Percentiles rank a stretch among this genome's conserved stretches.
These are phyloP conservation scores for Dromococcyx pavoninus DNA, from an alignment of 2,797 vertebrate species.

Conservation along the genomic window DNA sequence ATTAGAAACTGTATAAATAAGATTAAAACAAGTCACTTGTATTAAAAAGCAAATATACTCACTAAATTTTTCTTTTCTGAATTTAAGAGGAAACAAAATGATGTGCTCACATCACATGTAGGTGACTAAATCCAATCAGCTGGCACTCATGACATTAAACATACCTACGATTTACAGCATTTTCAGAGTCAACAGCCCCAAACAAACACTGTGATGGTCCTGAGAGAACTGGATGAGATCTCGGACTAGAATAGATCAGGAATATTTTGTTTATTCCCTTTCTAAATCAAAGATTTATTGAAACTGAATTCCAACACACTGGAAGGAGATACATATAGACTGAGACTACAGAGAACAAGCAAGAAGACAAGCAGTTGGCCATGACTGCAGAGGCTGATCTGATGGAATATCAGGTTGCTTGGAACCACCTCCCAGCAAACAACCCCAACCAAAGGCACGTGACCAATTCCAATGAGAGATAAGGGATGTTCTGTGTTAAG, in stretches of 20 bases:
- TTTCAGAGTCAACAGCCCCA: neutral
- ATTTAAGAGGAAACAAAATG: neutral
- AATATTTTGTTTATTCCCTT: neutral
- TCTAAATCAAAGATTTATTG: neutral
- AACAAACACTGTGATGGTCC: neutral
- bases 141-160: neutral
- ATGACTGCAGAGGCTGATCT: neutral
- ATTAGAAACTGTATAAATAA: neutral
- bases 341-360: neutral
- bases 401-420: neutral
- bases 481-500: neutral
- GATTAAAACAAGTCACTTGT: neutral
- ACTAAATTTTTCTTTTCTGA: neutral
- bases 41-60: neutral
- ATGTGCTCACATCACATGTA: neutral
- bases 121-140: neutral
- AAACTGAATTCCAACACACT: neutral
- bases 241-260: neutral
- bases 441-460: accelerated
- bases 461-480: neutral
- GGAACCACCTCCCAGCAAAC: neutral
- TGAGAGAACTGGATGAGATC: neutral
- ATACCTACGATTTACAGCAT: neutral
- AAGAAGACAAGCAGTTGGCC: neutral
- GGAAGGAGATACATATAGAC: neutral